Evolutionary conservation across 2,797 vertebrate species (phyloP).

Genomic region (Cossypha niveicapilla): DNA sequence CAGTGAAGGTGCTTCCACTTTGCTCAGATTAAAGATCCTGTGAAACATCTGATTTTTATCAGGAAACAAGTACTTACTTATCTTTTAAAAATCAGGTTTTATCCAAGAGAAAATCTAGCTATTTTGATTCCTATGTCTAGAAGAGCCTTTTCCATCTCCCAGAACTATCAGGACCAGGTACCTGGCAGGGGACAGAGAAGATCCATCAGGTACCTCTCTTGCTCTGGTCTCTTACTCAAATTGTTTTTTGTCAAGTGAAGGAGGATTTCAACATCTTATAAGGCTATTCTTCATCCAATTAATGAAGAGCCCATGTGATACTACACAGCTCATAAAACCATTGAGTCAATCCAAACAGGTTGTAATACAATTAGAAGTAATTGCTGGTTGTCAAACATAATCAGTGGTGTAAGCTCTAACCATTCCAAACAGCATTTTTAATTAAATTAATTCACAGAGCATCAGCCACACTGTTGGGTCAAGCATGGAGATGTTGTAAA

Average conservation of each 20-base stretch:
- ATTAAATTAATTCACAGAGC: not conserved
- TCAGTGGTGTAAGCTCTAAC: not conserved
- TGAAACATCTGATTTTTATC: not conserved
- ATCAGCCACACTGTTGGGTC: accelerated
- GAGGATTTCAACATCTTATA: not conserved
- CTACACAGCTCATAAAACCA: conserved; percentile 28
- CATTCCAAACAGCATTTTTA: not conserved
- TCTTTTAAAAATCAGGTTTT: not conserved
- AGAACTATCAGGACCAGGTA: not conserved
- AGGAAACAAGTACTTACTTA: not conserved
- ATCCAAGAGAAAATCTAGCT: not conserved
- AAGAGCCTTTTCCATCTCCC: not conserved
- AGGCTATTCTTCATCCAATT: not conserved
- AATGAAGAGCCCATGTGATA: conserved; percentile 12
- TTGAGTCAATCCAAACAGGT: conserved; percentile 42
- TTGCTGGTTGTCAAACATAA: conserved; percentile 47
- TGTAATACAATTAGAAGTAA: conserved; percentile 64
- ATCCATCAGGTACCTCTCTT: not conserved
- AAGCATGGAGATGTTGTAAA: not conserved
- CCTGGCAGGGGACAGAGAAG: not conserved
- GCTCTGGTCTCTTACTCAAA: not conserved
- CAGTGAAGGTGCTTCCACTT: not conserved
- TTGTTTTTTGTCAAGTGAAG: not conserved
- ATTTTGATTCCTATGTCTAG: not conserved
- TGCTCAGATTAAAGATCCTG: not conserved